Conservation (phyloP, 2,888 invertebrate genomes). For the Tolmerus cingulatus region DNA sequence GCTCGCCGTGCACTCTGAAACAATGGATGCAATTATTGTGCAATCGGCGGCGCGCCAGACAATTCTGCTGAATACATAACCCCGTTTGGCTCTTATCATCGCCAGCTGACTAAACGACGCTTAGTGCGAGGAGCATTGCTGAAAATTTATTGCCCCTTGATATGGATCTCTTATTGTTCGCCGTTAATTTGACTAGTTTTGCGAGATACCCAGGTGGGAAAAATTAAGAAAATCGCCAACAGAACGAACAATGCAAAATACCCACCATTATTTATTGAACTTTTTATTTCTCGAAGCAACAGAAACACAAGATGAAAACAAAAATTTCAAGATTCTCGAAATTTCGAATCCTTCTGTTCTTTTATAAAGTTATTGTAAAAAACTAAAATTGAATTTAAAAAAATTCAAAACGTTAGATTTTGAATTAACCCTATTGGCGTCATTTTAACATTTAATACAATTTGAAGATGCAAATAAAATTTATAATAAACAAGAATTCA, state of each 20-base stretch:
- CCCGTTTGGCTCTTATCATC: background rate
- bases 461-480: too few species aligned
- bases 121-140: background rate
- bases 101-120: background rate
- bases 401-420: too few species aligned
- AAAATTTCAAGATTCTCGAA: background rate
- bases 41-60: background rate
- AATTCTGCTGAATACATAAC: background rate
- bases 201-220: background rate
- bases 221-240: background rate
- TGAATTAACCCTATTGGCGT: too few species aligned
- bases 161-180: conserved; percentile 33
- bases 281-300: background rate
- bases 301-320: background rate
- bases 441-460: too few species aligned
- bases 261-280: background rate
- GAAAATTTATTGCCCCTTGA: conserved; percentile 34
- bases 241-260: background rate
- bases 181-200: conserved; percentile 27
- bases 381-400: too few species aligned
- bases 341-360: too few species aligned
- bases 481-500: too few species aligned
- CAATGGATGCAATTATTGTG: conserved; percentile 26
- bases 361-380: too few species aligned
- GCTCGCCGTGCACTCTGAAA: background rate